These are phyloP conservation scores for Acrocephalus scirpaceus DNA, from an alignment of 2,797 vertebrate species.

Conservation along the genomic window DNA sequence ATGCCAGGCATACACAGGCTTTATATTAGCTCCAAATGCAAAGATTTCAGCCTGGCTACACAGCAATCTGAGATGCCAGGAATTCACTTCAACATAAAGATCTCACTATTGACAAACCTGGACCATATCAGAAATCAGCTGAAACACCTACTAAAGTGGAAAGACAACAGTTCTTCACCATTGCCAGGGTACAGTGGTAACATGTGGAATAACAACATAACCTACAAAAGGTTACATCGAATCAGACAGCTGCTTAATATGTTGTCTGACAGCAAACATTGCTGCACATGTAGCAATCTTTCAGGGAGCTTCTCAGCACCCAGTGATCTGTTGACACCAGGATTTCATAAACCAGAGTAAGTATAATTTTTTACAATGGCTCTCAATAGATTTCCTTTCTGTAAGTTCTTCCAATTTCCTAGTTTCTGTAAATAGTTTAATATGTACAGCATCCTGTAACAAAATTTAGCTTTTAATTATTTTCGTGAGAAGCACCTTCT, in stretches of 20 bases:
- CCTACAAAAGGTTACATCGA: neutral
- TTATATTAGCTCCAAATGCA: neutral
- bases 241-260: neutral
- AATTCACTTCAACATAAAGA: neutral
- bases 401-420: neutral
- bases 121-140: neutral
- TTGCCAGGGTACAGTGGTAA: neutral
- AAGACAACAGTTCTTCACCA: neutral
- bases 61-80: neutral
- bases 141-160: neutral
- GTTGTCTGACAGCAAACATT: neutral
- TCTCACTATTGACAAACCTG: neutral
- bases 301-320: neutral
- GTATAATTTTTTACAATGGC: neutral
- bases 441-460: neutral
- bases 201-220: neutral
- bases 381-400: neutral
- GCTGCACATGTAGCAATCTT: neutral
- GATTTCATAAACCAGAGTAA: neutral
- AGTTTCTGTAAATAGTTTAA: neutral
- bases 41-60: neutral
- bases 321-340: neutral
- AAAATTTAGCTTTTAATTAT: neutral
- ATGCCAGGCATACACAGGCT: neutral
- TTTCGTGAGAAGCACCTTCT: neutral